Evolutionary conservation across 2,888 invertebrate genomes (phyloP), one percentile per base, ranked within the genome.

Genomic region (Morinoia aosen): DNA sequence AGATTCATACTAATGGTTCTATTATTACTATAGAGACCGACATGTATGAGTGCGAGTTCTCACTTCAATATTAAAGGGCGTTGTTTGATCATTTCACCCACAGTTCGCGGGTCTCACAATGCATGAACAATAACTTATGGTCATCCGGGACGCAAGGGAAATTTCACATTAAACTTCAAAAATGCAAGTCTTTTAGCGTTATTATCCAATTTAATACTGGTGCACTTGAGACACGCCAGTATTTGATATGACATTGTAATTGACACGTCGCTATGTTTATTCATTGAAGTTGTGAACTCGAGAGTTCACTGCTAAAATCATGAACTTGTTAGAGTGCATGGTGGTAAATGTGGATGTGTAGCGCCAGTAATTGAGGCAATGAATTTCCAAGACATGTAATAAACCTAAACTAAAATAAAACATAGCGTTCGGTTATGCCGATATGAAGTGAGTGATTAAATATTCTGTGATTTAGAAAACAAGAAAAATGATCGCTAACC

Each of bases 141-240:
- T 57, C 93, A 57, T 57, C 57, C 93, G 93, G 93, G 93, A 48
- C 93, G 93, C 57, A 57, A 90, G 93, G 93, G 93, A 57, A 93
- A 93, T 93, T 93, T 93, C 93, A 93, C 93, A 93, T 93, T 93
- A 93, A 93, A 93, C 48, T 93, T 93, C 39, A 90, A 93, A 93
- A 93, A 90, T 90, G n/a, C 57, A 93, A 57, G 14, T 19, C 58
- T 93, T 57, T 93, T 33, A 57, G 5, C 57, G 57, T 57, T 93
- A 57, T 48, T 93, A 48, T 14, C 48, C 90, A 90, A 40, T 76
- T 33, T 7, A 25, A 33, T 76, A 33, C 33, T 16, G 76, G 10
- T 76, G 76, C 25, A 10, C 8, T 76, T 76, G 10, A 0, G 33
- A 33, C 33, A 76, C 8, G 25, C 76, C 25, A 76, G 25, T 25